A percentile compares a stretch with the other conserved stretches of the same genome.
Conservation (phyloP, 2,888 invertebrate genomes). For the Prenolepis imparis region DNA sequence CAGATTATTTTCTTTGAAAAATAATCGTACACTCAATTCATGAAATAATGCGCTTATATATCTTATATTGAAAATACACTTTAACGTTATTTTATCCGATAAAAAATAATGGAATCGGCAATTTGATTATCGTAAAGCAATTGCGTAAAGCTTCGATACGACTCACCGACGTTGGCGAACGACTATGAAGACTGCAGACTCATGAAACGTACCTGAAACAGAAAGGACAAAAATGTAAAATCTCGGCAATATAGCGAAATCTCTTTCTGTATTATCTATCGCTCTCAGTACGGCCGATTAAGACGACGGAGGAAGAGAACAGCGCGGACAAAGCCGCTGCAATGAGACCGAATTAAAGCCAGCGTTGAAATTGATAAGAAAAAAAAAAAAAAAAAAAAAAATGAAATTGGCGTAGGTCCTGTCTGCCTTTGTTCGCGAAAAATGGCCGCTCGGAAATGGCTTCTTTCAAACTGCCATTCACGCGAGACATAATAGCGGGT, state of each 20-base stretch:
- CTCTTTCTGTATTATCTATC: constrained; percentile 23
- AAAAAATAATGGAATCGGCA: not conserved
- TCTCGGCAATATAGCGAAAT: not conserved
- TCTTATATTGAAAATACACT: no score
- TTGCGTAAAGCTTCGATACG: not conserved
- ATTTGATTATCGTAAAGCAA: not conserved
- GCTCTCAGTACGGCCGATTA: constrained; percentile 24
- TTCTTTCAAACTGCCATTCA: constrained; percentile 66
- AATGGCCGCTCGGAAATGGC: constrained; percentile 45
- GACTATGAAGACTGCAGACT: not conserved
- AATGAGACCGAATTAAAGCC: constrained; percentile 42
- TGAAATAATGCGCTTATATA: no score
- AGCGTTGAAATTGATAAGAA: constrained; percentile 54
- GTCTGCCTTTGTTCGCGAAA: constrained; percentile 45
- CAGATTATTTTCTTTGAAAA: not conserved
- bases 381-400: constrained; percentile 12
- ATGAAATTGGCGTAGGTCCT: constrained; percentile 10
- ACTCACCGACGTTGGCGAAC: constrained; percentile 19
- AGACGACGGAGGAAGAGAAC: not conserved
- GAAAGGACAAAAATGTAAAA: constrained; percentile 19
- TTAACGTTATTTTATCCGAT: not conserved
- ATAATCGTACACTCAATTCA: not conserved
- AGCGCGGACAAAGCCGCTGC: constrained; percentile 23
- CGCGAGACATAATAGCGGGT: constrained; percentile 63
- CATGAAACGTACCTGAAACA: constrained; percentile 34